Evolutionary conservation across 2,888 invertebrate species (phyloP).

Genomic region (Hetaerina titia): DNA sequence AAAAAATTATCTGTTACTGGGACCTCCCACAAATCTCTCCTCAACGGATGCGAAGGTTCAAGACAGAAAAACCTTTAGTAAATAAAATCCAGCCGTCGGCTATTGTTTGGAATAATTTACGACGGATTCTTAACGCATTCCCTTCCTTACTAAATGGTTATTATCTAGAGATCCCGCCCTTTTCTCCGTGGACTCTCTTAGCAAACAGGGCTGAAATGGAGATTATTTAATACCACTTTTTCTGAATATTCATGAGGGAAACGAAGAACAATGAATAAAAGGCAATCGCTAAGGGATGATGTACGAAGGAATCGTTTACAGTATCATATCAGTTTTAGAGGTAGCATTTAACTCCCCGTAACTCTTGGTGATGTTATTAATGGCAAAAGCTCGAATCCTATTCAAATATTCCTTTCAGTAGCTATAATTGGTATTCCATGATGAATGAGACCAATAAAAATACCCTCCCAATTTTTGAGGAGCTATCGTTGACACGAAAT

Average conservation of each 20-base stretch:
- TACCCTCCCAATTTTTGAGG: neutral
- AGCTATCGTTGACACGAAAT: neutral
- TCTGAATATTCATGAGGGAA: slow-evolving; percentile 6
- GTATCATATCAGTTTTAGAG: neutral
- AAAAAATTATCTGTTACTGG: neutral
- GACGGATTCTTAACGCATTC: neutral
- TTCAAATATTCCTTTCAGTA: neutral
- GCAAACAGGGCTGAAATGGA: neutral
- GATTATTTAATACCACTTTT: neutral
- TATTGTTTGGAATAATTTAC: neutral
- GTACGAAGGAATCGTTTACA: neutral
- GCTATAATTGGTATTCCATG: neutral
- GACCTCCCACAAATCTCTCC: slow-evolving; percentile 4
- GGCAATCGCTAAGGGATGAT: neutral
- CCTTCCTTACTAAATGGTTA: neutral
- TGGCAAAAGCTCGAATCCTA: neutral
- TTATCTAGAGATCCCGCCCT: neutral
- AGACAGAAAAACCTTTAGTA: neutral
- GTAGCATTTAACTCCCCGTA: neutral
- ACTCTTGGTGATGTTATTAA: neutral
- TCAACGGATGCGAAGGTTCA: neutral
- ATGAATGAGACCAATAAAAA: neutral
- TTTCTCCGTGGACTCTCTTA: neutral
- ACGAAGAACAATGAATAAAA: neutral
- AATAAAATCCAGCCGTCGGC: neutral